Conservation (phyloP, 2,797 vertebrate genomes). For the Chromis chromis region DNA sequence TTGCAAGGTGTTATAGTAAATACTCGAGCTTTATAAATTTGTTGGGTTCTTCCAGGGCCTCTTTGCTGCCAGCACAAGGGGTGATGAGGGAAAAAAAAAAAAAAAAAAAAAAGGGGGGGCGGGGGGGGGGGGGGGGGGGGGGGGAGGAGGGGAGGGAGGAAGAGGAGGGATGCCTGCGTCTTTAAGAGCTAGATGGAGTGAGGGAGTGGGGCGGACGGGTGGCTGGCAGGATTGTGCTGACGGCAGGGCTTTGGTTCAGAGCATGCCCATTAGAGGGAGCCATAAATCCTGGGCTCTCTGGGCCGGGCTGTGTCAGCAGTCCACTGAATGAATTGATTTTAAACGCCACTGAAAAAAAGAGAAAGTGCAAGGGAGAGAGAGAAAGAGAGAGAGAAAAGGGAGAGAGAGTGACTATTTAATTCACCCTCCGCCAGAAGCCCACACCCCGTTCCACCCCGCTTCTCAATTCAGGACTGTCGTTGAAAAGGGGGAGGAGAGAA, state of each 20-base stretch:
- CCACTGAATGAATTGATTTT: conserved; percentile 93
- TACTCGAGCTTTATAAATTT: conserved; percentile 7
- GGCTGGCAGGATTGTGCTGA: conserved; percentile 88
- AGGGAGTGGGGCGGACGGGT: conserved; percentile 72
- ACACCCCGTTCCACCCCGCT: conserved; percentile 68
- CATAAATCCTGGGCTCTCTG: conserved; percentile 90
- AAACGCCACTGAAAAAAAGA: conserved; percentile 85
- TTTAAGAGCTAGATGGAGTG: conserved; percentile 81
- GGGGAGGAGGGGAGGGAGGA: conserved; percentile 17
- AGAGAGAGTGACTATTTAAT: conserved; percentile 79
- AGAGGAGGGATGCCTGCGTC: conserved; percentile 67
- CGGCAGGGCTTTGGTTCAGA: conserved; percentile 86
- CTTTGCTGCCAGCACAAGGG: conserved; percentile 15
- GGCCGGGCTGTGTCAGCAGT: conserved; percentile 91
- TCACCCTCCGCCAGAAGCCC: conserved; percentile 74
- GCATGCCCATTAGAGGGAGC: conserved; percentile 89
- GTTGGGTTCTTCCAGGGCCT: conserved; percentile 18
- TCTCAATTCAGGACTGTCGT: conserved; percentile 73
- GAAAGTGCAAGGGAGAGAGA: conserved; percentile 46
- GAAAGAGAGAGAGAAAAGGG: conserved; percentile 27
- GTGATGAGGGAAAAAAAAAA: conserved; percentile 24
- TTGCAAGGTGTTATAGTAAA: background rate
- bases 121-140: background rate
- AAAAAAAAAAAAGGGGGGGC: too few relatives aligned
- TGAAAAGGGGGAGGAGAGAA: conserved; percentile 71